phyloP scores from a whole-genome alignment of 2,888 invertebrate genomes.

The Danaus chrysippus region DNA sequence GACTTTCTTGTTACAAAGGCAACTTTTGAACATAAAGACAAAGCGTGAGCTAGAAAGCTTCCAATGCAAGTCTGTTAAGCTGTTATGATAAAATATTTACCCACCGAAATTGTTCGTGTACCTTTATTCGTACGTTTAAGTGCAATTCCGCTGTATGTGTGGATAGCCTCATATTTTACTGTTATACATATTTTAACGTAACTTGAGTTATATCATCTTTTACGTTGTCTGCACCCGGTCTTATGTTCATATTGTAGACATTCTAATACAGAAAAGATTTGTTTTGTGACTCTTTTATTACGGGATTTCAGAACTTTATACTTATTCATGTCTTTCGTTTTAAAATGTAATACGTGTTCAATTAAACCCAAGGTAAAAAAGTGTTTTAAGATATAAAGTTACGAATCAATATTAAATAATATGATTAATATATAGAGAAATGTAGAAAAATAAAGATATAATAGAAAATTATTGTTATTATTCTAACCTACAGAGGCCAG shows the following conservation, averaged over 20 bases:
- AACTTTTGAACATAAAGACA: constrained; percentile 6
- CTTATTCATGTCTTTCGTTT: too few species aligned
- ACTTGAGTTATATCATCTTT: constrained; percentile 25
- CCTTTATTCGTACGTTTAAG: constrained; percentile 34
- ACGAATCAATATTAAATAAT: too few species aligned
- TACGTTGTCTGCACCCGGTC: constrained; percentile 21
- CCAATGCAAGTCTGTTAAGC: constrained; percentile 2
- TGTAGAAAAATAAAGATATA: too few species aligned
- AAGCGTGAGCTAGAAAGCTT: constrained; percentile 4
- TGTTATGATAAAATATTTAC: constrained; percentile 15
- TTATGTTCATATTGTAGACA: constrained; percentile 19
- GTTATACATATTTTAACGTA: constrained; percentile 36
- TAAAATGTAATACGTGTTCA: too few species aligned
- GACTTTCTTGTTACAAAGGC: constrained; percentile 5
- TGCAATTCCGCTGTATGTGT: constrained; percentile 41
- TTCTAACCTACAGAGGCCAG: too few species aligned
- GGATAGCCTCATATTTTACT: constrained; percentile 42
- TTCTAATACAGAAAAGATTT: background rate
- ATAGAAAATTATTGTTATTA: too few species aligned
- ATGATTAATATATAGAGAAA: too few species aligned
- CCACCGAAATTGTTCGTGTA: constrained; percentile 18
- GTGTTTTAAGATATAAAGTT: too few species aligned
- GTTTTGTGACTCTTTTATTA: background rate
- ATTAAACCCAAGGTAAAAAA: too few species aligned
- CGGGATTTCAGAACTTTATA: too few species aligned